phyloP scores from a whole-genome alignment of 2,797 vertebrate species.

The Psittacula derbiana region DNA sequence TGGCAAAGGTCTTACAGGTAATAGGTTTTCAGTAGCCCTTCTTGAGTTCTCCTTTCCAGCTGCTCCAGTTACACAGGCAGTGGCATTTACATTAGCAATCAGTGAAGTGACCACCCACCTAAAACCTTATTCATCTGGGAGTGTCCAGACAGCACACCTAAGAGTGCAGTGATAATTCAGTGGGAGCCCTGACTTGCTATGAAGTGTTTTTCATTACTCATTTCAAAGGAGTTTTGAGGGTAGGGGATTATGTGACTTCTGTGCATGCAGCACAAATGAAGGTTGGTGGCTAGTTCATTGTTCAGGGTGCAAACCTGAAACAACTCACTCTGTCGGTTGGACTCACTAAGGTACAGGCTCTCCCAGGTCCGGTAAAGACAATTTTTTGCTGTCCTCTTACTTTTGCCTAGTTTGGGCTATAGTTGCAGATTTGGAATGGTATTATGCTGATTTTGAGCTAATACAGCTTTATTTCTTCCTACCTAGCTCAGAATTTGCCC shows the following conservation, averaged over 20 bases:
- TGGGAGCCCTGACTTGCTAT: neutral
- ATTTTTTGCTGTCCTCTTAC: neutral
- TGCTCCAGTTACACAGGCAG: neutral
- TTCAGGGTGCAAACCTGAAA: neutral
- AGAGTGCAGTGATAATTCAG: neutral
- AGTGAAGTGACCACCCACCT: neutral
- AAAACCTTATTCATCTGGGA: neutral
- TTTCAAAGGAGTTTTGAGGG: neutral
- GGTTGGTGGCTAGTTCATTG: neutral
- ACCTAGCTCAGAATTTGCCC: neutral
- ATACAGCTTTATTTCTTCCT: neutral
- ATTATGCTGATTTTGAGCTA: neutral
- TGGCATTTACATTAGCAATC: neutral
- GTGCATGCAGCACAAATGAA: neutral
- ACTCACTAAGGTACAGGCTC: neutral
- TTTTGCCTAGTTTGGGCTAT: neutral
- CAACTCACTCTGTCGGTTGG: rapidly evolving
- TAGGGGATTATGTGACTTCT: neutral
- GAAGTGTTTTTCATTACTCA: neutral
- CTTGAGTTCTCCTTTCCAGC: neutral
- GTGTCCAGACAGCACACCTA: rapidly evolving
- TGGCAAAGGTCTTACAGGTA: neutral
- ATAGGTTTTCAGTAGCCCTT: neutral
- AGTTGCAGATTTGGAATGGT: neutral
- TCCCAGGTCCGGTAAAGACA: neutral